phyloP scores from a whole-genome alignment of 2,888 invertebrate species.

The Andricus quercusramuli region DNA sequence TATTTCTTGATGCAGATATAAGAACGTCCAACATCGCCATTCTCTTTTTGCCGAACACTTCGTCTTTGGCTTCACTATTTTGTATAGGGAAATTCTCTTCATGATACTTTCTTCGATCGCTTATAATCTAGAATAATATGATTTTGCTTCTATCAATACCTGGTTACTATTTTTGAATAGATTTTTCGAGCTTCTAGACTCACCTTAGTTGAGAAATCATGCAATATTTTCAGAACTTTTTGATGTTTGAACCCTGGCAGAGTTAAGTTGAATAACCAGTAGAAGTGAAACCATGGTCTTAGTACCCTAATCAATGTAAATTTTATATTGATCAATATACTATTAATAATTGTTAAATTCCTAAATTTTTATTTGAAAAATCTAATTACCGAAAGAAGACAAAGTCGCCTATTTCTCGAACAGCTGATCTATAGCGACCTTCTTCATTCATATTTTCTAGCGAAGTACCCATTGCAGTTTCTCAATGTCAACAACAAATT shows the following conservation, averaged over 20 bases:
- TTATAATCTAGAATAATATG: too few species aligned
- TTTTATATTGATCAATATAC: neutral
- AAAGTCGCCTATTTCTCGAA: slow-evolving; percentile 42
- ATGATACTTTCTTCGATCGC: too few species aligned
- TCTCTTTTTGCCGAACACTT: slow-evolving; percentile 51
- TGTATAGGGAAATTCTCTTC: too few species aligned
- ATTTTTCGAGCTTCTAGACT: neutral
- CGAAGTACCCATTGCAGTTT: slow-evolving; percentile 86
- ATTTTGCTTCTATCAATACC: too few species aligned
- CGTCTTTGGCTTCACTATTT: too few species aligned
- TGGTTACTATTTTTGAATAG: neutral
- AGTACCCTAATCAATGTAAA: slow-evolving; percentile 44
- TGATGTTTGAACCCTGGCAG: slow-evolving; percentile 48
- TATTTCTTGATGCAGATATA: slow-evolving; percentile 56
- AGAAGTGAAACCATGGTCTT: slow-evolving; percentile 47
- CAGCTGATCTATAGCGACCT: slow-evolving; percentile 33
- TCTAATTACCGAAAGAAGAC: slow-evolving; percentile 46
- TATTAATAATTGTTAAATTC: neutral
- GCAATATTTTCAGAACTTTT: neutral
- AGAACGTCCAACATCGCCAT: slow-evolving; percentile 71
- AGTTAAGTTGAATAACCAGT: slow-evolving; percentile 53
- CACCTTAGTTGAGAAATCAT: slow-evolving; percentile 17
- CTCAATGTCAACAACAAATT: slow-evolving; percentile 64
- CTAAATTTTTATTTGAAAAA: neutral
- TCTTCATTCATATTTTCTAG: slow-evolving; percentile 72